Evolutionary conservation across 2,113 vertebrate species (phyloP), one percentile per base, ranked within the genome.

Genomic region (Chaetops frenatus): DNA sequence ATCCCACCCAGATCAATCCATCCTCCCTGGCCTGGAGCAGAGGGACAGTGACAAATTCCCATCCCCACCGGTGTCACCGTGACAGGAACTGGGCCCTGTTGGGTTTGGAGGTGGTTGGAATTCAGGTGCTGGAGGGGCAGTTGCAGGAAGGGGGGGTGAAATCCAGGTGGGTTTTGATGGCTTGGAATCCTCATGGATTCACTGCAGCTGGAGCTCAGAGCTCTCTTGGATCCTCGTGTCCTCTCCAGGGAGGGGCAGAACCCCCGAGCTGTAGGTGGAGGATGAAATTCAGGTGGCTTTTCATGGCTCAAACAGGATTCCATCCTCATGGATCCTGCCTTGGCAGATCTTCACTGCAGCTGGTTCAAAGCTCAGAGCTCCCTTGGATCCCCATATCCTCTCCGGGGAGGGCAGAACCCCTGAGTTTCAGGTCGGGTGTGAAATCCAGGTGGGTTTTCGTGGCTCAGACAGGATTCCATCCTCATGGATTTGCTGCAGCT

Each of bases 341-440:
- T n/a, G n/a, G n/a, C n/a, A n/a, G n/a, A n/a, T n/a, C n/a, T n/a
- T n/a, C n/a, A n/a, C 18, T 50, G 45, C 45, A 25, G n/a, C 44
- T 77, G 56, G n/a, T 9, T 38, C 28, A 31, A 4, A 1, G 56
- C 22, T 44, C 50, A 15, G 36, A 54, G 38, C 22, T 61, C 57
- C 28, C 1, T 28, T 21, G 29, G 23, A 42, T 22, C 48, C 35
- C 90, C 13, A 0, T 28, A 1, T 24, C 27, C 13, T 50, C 9
- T 1, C 5, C 0, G 5, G n/a, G 2, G 35, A 38, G 69, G 7
- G 7, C 0, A 23, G 51, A 10, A 17, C 3, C 4, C 1, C 1
- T 33, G 48, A 18, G 11, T 22, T 5, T 1, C 29, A 0, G 23
- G 0, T 8, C 1, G 24, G 3, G 33, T 4, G 29, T 2, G n/a